These are phyloP conservation scores for Penaeus japonicus DNA, from an alignment of 1,140 invertebrate genomes.

Conservation along the genomic window DNA sequence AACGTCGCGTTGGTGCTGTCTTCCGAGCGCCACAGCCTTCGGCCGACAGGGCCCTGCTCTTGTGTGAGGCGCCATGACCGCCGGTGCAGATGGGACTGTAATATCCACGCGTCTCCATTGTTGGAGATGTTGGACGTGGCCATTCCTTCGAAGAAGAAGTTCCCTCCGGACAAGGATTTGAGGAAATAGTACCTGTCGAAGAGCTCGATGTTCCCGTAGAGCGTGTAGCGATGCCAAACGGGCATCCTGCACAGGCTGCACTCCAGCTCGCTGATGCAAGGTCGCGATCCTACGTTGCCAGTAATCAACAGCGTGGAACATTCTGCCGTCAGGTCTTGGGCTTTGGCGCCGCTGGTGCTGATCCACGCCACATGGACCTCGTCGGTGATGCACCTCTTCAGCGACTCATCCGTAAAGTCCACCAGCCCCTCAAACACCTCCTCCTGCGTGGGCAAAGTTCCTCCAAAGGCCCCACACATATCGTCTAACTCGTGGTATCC, in stretches of 20 bases:
- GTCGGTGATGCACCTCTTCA: no score
- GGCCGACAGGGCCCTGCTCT: background rate
- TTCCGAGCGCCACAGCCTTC: background rate
- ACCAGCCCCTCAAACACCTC: no score
- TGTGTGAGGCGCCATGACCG: background rate
- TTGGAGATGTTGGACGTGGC: background rate
- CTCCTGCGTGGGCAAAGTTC: no score
- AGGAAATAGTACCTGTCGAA: constrained; percentile 13
- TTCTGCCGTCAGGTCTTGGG: no score
- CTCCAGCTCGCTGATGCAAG: background rate
- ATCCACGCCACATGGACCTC: no score
- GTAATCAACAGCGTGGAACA: no score
- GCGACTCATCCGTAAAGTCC: no score
- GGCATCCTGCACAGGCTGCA: background rate
- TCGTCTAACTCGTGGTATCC: no score
- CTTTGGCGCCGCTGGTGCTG: no score
- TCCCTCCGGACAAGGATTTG: background rate
- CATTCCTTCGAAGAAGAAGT: background rate
- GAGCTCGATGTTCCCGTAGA: background rate
- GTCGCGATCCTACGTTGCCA: no score
- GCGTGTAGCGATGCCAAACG: no score
- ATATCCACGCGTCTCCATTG: background rate
- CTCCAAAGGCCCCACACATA: no score
- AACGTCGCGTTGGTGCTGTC: background rate
- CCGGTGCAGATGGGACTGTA: background rate